Evolutionary conservation across 2,797 vertebrate genomes (phyloP), one percentile per base, ranked within the genome.

Genomic region (Lepus oiostolus): DNA sequence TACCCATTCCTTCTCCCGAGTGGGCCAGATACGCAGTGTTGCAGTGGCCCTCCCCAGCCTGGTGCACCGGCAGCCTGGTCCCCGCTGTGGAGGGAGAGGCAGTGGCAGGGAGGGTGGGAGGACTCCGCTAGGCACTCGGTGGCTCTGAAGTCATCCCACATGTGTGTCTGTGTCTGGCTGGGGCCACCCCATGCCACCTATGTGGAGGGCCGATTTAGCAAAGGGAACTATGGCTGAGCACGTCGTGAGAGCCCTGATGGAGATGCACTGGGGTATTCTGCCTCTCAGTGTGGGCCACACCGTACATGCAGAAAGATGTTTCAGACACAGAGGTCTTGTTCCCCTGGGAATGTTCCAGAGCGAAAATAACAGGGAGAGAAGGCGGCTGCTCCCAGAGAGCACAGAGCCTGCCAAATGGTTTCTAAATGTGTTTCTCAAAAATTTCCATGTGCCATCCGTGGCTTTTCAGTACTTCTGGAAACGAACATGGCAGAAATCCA

Each of bases 371-470:
- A 83, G 38, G 70, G 54, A 70, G 32, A 88, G 81, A 30, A 85
- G 86, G 24, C 30, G 38, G 70, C 42, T 82, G 89, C 76, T 76
- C 68, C 76, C 84, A 82, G 72, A 74, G 85, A 95, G 93, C 38
- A 67, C 21, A 77, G n/a, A 68, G 16, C 85, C 76, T 93, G 91
- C 87, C 84, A 84, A 93, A 58, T 22, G 63, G 90, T 67, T 95
- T 89, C 91, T 68, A 81, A 84, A 88, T 82, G 88, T 50, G 35
- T 54, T 93, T 80, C 92, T 94, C 71, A 65, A 72, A 94, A 88
- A 70, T 88, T 60, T 88, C 77, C 93, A 60, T 68, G 79, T 13
- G 60, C 90, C 75, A 58, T 13, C 60, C 12, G 1, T 28, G 79
- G 77, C 47, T 80, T 85, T 72, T 71, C 77, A 70, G 60, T 47